These are phyloP conservation scores for Cataglyphis hispanica DNA, from an alignment of 1,140 invertebrate species.

Conservation along the genomic window DNA sequence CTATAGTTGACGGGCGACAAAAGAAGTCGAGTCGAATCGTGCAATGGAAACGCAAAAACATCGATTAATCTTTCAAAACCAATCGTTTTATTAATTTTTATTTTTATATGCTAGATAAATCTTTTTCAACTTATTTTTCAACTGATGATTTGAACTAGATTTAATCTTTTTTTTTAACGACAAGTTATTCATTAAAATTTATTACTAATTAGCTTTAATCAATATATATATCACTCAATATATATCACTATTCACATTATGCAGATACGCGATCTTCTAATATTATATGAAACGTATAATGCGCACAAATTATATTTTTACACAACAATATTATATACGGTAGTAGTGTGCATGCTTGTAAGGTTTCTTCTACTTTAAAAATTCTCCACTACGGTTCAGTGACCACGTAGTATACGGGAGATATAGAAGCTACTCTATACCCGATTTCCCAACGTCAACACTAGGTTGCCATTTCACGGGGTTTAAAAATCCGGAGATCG, in stretches of 20 bases:
- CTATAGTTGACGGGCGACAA: slow-evolving; percentile 31
- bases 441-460: slow-evolving; percentile 54
- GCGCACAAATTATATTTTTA: slow-evolving; percentile 14
- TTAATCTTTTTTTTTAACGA: neutral
- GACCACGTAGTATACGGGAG: slow-evolving; percentile 46
- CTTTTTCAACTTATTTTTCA: neutral
- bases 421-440: slow-evolving; percentile 60
- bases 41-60: slow-evolving; percentile 14
- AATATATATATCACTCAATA: too few species aligned
- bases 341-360: neutral
- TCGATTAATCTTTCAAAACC: slow-evolving; percentile 23
- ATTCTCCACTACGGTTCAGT: slow-evolving; percentile 56
- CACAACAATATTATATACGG: neutral
- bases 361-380: slow-evolving; percentile 61
- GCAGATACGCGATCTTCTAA: slow-evolving; percentile 17
- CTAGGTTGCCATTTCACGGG: slow-evolving; percentile 49
- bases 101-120: neutral
- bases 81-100: slow-evolving; percentile 1
- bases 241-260: too few species aligned
- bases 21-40: slow-evolving; percentile 33
- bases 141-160: neutral
- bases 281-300: neutral
- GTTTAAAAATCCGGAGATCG: slow-evolving; percentile 51
- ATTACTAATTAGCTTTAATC: neutral
- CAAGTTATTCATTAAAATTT: slow-evolving; percentile 4